Evolutionary conservation across 1,140 invertebrate genomes (phyloP).

Genomic region (Conus betulinus): DNA sequence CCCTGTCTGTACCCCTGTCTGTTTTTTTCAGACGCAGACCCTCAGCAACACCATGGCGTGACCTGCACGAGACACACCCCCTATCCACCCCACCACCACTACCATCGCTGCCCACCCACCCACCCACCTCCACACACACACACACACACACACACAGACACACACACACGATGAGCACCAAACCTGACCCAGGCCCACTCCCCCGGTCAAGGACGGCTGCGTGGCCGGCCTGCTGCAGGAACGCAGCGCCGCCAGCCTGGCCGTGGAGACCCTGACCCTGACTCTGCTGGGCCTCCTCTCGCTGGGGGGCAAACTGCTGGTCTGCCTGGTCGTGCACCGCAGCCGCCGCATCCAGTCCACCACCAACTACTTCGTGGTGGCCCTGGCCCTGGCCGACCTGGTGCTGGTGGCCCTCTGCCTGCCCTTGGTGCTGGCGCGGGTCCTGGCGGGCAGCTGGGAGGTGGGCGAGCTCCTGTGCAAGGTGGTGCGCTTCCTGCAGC

Average conservation of each 20-base stretch:
- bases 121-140: too few species aligned
- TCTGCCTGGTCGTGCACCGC: conserved; percentile 66
- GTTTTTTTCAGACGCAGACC: too few species aligned
- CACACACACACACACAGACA: conserved; percentile 14
- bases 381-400: conserved; percentile 59
- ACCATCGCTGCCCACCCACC: too few species aligned
- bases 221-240: neutral
- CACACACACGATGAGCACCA: conserved; percentile 1
- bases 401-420: conserved; percentile 43
- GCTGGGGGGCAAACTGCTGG: conserved; percentile 62
- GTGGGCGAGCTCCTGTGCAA: conserved; percentile 63
- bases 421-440: conserved; percentile 54
- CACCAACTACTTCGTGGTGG: conserved; percentile 70
- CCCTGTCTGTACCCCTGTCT: too few species aligned
- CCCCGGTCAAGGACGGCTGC: neutral
- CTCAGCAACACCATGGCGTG: too few species aligned
- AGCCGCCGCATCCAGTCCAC: conserved; percentile 69
- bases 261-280: conserved; percentile 51
- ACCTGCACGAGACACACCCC: too few species aligned
- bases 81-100: too few species aligned
- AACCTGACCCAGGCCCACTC: neutral
- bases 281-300: conserved; percentile 54
- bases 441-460: conserved; percentile 56
- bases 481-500: conserved; percentile 60
- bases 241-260: neutral